Evolutionary conservation across 2,113 vertebrate genomes (phyloP).

Genomic region (Garra rufa): DNA sequence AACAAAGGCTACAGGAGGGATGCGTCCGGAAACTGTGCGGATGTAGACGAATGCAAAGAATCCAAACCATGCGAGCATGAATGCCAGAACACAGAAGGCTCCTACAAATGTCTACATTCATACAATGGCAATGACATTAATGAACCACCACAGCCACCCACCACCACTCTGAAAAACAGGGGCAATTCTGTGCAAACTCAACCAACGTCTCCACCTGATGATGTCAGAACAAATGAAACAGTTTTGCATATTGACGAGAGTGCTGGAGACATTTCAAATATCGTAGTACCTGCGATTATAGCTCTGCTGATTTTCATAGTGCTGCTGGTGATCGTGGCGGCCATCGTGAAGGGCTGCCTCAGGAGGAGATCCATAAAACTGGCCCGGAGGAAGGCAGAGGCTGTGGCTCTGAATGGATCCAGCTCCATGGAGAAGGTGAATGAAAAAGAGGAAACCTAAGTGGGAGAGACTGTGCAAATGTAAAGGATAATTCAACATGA

Average conservation of each 20-base stretch:
- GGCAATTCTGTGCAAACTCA: neutral
- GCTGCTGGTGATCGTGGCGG: constrained; percentile 57
- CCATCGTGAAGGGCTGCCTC: constrained; percentile 68
- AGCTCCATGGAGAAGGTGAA: constrained; percentile 60
- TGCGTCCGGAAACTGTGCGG: constrained; percentile 55
- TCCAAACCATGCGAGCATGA: constrained; percentile 38
- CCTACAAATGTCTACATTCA: constrained; percentile 61
- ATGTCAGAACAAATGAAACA: neutral
- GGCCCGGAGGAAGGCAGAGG: constrained; percentile 41
- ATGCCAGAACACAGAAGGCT: constrained; percentile 67
- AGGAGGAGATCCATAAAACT: constrained; percentile 55
- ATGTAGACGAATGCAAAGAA: constrained; percentile 64
- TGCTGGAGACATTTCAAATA: neutral
- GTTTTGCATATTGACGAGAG: neutral
- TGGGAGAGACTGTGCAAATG: neutral
- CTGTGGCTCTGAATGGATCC: constrained; percentile 44
- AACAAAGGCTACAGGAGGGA: constrained; percentile 48
- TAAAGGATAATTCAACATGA: neutral
- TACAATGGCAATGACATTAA: neutral
- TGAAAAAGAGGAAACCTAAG: constrained; percentile 58
- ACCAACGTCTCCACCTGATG: neutral
- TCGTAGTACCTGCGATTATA: constrained; percentile 64
- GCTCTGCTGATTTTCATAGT: constrained; percentile 62
- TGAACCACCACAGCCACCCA: neutral
- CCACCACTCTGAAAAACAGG: neutral